Evolutionary conservation across 2,797 vertebrate species (phyloP).

Genomic region (Manis pentadactyla): DNA sequence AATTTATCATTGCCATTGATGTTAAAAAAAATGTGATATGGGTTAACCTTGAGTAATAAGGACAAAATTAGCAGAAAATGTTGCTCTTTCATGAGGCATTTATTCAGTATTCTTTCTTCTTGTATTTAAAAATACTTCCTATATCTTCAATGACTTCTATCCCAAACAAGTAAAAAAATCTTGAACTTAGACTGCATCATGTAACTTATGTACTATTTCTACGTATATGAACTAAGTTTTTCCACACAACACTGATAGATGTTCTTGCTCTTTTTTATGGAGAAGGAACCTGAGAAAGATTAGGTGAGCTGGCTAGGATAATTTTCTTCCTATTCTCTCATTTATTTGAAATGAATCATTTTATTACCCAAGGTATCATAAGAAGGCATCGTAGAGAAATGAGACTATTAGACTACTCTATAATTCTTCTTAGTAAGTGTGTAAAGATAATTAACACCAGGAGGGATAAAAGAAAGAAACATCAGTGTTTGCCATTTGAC

Average conservation of each 20-base stretch:
- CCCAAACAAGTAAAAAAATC: background rate
- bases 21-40: background rate
- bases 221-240: background rate
- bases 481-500: background rate
- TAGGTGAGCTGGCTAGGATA: background rate
- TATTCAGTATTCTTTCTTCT: background rate
- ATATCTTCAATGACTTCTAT: background rate
- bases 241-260: background rate
- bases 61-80: slow-evolving; percentile 18
- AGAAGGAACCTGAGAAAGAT: background rate
- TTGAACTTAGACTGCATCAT: background rate
- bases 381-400: slow-evolving; percentile 8
- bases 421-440: slow-evolving; percentile 1
- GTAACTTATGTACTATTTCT: background rate
- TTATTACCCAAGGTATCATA: background rate
- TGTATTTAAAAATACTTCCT: background rate
- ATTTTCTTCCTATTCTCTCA: slow-evolving; percentile 1
- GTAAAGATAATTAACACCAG: background rate
- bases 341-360: background rate
- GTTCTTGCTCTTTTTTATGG: background rate
- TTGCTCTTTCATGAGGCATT: background rate
- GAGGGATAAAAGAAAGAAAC: background rate
- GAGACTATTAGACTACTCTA: background rate
- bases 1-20: background rate
- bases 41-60: background rate